Conservation (phyloP, 2,888 invertebrate species). For the Sarcophaga subvicina region DNA sequence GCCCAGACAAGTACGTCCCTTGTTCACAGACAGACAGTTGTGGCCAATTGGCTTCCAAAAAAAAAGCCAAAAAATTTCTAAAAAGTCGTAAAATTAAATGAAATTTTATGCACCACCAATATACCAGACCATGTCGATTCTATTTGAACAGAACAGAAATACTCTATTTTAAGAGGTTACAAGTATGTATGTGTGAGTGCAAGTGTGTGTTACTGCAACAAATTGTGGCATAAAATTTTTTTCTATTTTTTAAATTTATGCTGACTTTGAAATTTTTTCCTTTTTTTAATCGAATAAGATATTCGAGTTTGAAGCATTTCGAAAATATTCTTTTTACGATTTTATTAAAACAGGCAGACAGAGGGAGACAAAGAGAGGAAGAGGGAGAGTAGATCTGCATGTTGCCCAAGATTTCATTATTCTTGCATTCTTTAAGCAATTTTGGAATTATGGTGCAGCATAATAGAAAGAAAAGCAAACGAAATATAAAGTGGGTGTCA, state of each 20-base stretch:
- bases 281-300: neutral
- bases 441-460: conserved; percentile 52
- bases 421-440: conserved; percentile 28
- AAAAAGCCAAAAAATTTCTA: conserved; percentile 19
- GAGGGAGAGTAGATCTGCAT: conserved; percentile 42
- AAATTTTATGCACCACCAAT: conserved; percentile 35
- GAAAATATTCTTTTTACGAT: conserved; percentile 53
- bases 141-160: conserved; percentile 10
- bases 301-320: conserved; percentile 33
- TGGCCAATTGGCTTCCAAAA: conserved; percentile 59
- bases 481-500: conserved; percentile 54
- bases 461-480: conserved; percentile 11
- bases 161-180: conserved; percentile 20
- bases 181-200: too few relatives aligned
- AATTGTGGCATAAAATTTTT: conserved; percentile 13
- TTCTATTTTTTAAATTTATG: conserved; percentile 31
- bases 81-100: conserved; percentile 12
- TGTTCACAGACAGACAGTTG: conserved; percentile 62
- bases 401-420: conserved; percentile 43
- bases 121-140: conserved; percentile 23
- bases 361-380: too few relatives aligned
- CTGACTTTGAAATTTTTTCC: conserved; percentile 49
- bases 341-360: conserved; percentile 30
- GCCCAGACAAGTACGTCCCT: conserved; percentile 38
- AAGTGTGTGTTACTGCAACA: conserved; percentile 15